Conservation (phyloP, 1,140 invertebrate species). For the Eurosta solidaginis region DNA sequence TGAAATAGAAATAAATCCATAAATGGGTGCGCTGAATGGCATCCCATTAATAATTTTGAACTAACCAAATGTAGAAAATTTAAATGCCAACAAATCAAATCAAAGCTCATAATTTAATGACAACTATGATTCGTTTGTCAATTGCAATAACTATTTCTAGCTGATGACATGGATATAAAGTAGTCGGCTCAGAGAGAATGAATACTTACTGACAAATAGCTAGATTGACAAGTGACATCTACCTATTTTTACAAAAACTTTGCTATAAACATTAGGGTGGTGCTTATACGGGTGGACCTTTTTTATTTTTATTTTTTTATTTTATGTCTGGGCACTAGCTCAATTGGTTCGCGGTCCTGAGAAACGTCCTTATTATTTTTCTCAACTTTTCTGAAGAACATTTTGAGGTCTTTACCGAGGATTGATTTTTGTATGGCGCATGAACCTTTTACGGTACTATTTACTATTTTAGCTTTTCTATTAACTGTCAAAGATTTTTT, state of each 20-base stretch:
- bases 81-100: neutral
- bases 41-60: neutral
- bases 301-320: too few relatives aligned
- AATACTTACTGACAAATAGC: neutral
- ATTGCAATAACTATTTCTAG: neutral
- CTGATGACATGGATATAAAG: neutral
- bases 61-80: slow-evolving; percentile 17
- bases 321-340: too few relatives aligned
- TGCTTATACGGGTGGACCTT: too few relatives aligned
- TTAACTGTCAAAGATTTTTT: too few relatives aligned
- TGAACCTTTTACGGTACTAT: too few relatives aligned
- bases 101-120: slow-evolving; percentile 11
- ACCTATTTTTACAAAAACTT: neutral
- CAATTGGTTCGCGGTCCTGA: too few relatives aligned
- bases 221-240: neutral
- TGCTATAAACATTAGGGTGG: too few relatives aligned
- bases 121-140: neutral
- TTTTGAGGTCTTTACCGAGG: too few relatives aligned
- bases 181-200: neutral
- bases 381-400: too few relatives aligned
- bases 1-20: neutral
- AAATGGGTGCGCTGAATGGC: neutral
- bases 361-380: too few relatives aligned
- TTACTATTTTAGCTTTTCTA: too few relatives aligned
- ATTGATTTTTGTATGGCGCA: too few relatives aligned